Percentiles rank a stretch among this genome's conserved stretches.
phyloP scores from a whole-genome alignment of 92 coral and sea anemone species.

The Anthopleura xanthogrammica region DNA sequence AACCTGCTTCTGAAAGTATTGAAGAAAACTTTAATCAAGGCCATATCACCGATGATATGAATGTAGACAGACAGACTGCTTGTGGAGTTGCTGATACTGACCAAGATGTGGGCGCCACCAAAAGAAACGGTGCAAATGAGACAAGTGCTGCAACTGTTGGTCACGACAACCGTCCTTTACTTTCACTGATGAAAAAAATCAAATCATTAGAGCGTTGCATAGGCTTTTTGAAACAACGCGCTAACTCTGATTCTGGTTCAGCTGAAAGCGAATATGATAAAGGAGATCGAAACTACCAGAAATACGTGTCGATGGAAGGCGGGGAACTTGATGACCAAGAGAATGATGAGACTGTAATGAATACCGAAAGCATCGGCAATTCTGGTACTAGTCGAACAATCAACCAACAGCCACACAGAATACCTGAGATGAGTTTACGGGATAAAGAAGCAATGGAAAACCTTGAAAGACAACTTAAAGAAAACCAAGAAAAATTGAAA shows the following conservation, averaged over 20 bases:
- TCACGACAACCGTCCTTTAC: background rate
- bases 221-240: background rate
- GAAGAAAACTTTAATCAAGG: background rate
- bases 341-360: background rate
- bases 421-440: background rate
- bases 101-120: background rate
- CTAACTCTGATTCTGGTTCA: background rate
- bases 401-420: background rate
- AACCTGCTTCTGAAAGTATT: background rate
- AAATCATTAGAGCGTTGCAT: background rate
- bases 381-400: background rate
- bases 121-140: background rate
- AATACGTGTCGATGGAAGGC: background rate
- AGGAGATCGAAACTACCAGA: constrained; percentile 25
- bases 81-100: background rate
- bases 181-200: background rate
- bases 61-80: background rate
- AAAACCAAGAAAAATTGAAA: background rate
- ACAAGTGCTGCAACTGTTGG: background rate
- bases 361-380: background rate
- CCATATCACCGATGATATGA: background rate
- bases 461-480: constrained; percentile 13
- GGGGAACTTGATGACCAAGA: background rate
- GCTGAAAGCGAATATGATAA: constrained; percentile 11
- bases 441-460: constrained; percentile 1